Evolutionary conservation across 2,888 invertebrate genomes (phyloP), one percentile per base, ranked within the genome.

Genomic region (Leucophora obtusa): DNA sequence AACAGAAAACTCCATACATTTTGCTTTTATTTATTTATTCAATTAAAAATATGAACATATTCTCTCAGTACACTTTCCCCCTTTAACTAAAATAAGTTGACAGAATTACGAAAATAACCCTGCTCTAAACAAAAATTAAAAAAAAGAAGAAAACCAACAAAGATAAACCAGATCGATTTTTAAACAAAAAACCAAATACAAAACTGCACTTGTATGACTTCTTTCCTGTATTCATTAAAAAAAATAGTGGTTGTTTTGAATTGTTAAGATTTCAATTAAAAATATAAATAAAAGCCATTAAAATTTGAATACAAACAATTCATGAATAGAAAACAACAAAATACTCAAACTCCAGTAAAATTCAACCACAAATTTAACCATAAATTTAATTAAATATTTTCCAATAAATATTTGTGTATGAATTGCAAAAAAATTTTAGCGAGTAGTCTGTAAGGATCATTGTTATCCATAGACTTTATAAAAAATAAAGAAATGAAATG

Each of bases 171-270:
- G 6, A 47, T 47, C 14, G 43, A 47, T 47, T 2, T 10, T n/a
- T 47, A 47, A 47, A 47, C 43, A n/a, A 47, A 47, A 47, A 28
- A 28, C 28, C 6, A 6, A 28, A 28, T 28, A 28, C 28, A 47
- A 47, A 47, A n/a, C 43, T n/a, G 43, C n/a, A 60, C 43, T 71
- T 60, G 53, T 38, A 24, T 38, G 70, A 53, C 53, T 71, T 71
- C 70, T 17, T 38, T 60, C 28, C 38, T 43, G 21, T 60, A 47
- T n/a, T 47, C 2, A 14, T 43, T 10, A 38, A 8, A 47, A n/a
- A n/a, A n/a, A n/a, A 14, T 1, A n/a, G 43, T 47, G n/a, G n/a
- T 47, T n/a, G 14, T 47, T n/a, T 47, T 47, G 14, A n/a, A 6
- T 15, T 47, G 43, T 47, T n/a, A 47, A 47, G n/a, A 47, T 14